Evolutionary conservation across 2,797 vertebrate genomes (phyloP).

Genomic region (Pantherophis alleghaniensis): DNA sequence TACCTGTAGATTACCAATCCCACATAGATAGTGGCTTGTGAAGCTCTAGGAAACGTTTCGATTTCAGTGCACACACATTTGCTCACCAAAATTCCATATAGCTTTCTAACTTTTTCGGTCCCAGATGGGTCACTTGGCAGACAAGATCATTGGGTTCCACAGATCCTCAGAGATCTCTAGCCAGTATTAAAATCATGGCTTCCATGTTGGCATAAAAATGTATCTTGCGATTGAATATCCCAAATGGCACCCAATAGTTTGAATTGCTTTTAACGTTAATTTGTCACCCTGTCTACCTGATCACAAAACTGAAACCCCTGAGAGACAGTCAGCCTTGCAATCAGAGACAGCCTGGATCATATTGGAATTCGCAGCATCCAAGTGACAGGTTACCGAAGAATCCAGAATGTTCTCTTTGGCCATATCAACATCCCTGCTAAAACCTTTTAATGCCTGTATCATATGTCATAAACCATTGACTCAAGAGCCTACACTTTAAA

Average conservation of each 20-base stretch:
- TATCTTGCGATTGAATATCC: neutral
- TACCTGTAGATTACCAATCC: too few relatives aligned
- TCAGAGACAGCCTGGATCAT: neutral
- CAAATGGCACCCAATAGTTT: neutral
- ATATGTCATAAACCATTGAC: neutral
- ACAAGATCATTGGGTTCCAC: neutral
- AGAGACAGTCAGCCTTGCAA: neutral
- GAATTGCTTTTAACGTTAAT: neutral
- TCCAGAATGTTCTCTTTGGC: slow-evolving; percentile 25
- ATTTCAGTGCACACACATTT: neutral
- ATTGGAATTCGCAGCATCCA: neutral
- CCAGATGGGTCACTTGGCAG: neutral
- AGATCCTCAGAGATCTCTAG: neutral
- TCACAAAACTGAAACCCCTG: neutral
- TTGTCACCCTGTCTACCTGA: neutral
- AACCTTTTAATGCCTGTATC: neutral
- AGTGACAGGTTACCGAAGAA: neutral
- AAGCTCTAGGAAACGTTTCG: neutral
- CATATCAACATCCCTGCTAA: neutral
- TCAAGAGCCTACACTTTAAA: neutral
- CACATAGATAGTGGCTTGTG: too few relatives aligned
- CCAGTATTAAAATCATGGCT: neutral
- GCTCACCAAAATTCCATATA: too few relatives aligned
- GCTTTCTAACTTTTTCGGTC: neutral
- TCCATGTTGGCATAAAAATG: neutral